These are phyloP conservation scores for Embidobia sp. DNA, from an alignment of 2,888 invertebrate genomes.

Conservation along the genomic window DNA sequence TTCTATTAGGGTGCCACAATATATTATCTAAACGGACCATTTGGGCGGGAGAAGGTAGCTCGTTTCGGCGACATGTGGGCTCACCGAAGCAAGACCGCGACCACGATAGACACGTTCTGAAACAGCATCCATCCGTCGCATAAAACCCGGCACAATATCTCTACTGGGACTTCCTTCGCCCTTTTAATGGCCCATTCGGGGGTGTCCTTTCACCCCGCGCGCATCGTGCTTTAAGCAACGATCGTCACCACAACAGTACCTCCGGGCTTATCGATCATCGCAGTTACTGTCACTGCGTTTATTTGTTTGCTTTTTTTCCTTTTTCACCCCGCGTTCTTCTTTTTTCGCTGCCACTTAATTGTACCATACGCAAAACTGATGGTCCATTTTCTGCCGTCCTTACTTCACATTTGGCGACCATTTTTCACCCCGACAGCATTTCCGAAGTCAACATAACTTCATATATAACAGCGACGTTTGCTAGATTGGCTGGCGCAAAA, in stretches of 20 bases:
- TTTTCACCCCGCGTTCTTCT: slow-evolving; percentile 1
- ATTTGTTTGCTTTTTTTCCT: too few species aligned
- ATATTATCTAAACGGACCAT: slow-evolving; percentile 74
- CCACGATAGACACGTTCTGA: slow-evolving; percentile 70
- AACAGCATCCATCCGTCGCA: slow-evolving; percentile 70
- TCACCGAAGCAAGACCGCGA: slow-evolving; percentile 79
- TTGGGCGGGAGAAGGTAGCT: slow-evolving; percentile 74
- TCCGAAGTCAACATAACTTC: too few species aligned
- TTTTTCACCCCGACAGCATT: too few species aligned
- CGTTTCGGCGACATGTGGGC: slow-evolving; percentile 78
- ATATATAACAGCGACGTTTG: too few species aligned
- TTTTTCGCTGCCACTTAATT: slow-evolving; percentile 53
- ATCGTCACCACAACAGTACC: slow-evolving; percentile 69
- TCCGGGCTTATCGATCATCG: slow-evolving; percentile 73
- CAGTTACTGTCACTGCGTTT: slow-evolving; percentile 48
- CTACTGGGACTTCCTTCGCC: slow-evolving; percentile 79
- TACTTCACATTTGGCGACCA: slow-evolving; percentile 8
- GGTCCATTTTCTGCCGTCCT: slow-evolving; percentile 22
- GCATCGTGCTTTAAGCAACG: slow-evolving; percentile 67
- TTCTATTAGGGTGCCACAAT: slow-evolving; percentile 75
- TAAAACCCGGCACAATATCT: slow-evolving; percentile 77
- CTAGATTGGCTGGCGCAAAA: too few species aligned
- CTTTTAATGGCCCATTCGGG: slow-evolving; percentile 77
- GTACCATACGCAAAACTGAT: slow-evolving; percentile 25
- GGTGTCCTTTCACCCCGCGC: slow-evolving; percentile 69